Base-by-base conservation (phyloP, 2,113 vertebrate genomes). In the Fregetta grallaria region DNA sequence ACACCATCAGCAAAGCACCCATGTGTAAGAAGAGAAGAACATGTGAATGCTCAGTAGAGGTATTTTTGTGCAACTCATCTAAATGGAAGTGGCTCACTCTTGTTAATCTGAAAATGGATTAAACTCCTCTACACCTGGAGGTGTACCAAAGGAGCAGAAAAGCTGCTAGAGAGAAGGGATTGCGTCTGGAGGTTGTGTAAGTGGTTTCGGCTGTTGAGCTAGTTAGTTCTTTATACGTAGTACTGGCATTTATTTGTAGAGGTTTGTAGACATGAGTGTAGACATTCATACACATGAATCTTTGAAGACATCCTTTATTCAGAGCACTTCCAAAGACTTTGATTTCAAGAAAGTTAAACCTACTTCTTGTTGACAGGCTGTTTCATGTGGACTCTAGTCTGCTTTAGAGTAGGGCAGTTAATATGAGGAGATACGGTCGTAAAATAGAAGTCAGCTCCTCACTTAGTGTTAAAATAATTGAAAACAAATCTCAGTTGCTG, bases 211-310 rank as follows among this genome's bases (percentile, higher is more conserved):
- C 65, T 52, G 61, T 20, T 73, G 44, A 71, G 40, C 49, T 13
- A n/a, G 15, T 45, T 29, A 73, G 38, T 30, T 38, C 53, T 32
- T 66, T 23, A 4, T 42, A 40, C 30, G 38, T 7, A 25, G 14
- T 34, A 7, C 36, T 38, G 74, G 34, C 23, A 7, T 30, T 53
- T 61, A 6, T 14, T 38, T 38, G 38, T 38, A 38, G 38, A 38
- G 38, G 38, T 38, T 45, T 25, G 26, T 19, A 63, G 61, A 10
- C n/a, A 6, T 21, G 9, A 47, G 30, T 26, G 27, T 21, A 44
- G 62, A 6, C 30, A 6, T 26, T 10, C 40, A 18, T 55, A 22
- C n/a, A 22, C 30, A 0, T 6, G n/a, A 4, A 22, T 42, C 22
- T 56, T 32, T 62, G 53, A 53, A 45, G 34, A 7, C 17, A 38